Percentiles rank a stretch among this genome's conserved stretches.
Conservation (phyloP, 2,888 invertebrate genomes). For the Masnerella sp. region DNA sequence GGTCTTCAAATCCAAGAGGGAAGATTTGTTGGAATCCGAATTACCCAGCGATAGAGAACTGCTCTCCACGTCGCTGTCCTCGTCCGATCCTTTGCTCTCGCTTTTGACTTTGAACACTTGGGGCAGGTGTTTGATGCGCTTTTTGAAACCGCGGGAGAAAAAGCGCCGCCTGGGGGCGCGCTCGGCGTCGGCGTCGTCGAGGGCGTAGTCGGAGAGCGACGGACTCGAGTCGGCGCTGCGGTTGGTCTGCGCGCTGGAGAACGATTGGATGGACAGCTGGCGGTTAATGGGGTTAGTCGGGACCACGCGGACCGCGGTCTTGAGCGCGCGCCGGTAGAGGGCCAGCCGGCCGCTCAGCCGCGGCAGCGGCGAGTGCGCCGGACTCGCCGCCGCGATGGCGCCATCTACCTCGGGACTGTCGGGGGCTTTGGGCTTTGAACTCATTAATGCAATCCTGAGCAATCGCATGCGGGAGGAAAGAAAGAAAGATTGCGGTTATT, state of each 20-base stretch:
- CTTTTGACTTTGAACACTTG: conserved; percentile 74
- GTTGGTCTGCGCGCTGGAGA: conserved; percentile 28
- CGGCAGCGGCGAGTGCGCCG: no score
- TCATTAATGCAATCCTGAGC: conserved; percentile 68
- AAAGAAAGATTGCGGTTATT: no score
- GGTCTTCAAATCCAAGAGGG: conserved; percentile 62
- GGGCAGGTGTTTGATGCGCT: conserved; percentile 81
- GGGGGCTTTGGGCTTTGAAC: conserved; percentile 67
- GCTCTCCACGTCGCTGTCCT: conserved; percentile 77
- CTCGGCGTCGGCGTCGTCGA: conserved; percentile 79
- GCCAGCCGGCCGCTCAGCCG: conserved; percentile 59
- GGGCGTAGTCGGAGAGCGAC: conserved; percentile 71
- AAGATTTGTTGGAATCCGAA: conserved; percentile 66
- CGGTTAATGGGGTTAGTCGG: conserved; percentile 46
- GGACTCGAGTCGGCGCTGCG: conserved; percentile 64
- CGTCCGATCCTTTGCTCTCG: conserved; percentile 69
- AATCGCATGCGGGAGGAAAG: conserved; percentile 67
- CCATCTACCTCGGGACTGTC: conserved; percentile 70
- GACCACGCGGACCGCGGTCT: conserved; percentile 60
- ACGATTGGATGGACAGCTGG: conserved; percentile 53
- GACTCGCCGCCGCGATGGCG: no score
- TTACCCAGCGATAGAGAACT: conserved; percentile 67
- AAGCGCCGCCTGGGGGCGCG: conserved; percentile 78
- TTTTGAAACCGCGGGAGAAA: conserved; percentile 81
- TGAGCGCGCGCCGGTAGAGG: conserved; percentile 47